Conservation (phyloP, 2,797 vertebrate genomes). For the Microhierax caerulescens region DNA sequence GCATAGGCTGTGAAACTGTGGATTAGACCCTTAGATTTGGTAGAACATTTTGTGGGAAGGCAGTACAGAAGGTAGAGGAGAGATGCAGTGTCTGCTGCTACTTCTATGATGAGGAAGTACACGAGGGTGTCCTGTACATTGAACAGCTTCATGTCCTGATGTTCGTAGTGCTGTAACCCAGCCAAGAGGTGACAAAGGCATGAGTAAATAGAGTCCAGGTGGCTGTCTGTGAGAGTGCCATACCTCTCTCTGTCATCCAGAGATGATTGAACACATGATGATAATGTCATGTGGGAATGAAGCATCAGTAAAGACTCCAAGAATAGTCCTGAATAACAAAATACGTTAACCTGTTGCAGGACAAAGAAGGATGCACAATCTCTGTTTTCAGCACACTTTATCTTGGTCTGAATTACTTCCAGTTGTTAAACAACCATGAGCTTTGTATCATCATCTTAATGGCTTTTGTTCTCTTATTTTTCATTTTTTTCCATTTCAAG, state of each 20-base stretch:
- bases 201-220: neutral
- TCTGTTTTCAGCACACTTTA: neutral
- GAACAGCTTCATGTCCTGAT: neutral
- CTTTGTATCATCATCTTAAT: neutral
- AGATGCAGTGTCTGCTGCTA: neutral
- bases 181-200: neutral
- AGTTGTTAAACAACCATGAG: neutral
- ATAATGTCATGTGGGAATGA: neutral
- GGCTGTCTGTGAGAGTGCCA: neutral
- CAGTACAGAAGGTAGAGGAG: neutral
- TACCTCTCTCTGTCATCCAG: neutral
- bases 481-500: neutral
- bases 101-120: neutral
- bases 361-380: neutral
- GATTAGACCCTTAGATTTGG: neutral
- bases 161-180: neutral
- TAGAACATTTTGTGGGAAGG: neutral
- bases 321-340: neutral
- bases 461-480: neutral
- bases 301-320: neutral
- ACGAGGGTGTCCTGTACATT: neutral
- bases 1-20: neutral
- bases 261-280: neutral
- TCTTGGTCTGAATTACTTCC: neutral
- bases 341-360: neutral